These are phyloP conservation scores for Heliconius hortense DNA, from an alignment of 2,888 invertebrate species.

Conservation along the genomic window DNA sequence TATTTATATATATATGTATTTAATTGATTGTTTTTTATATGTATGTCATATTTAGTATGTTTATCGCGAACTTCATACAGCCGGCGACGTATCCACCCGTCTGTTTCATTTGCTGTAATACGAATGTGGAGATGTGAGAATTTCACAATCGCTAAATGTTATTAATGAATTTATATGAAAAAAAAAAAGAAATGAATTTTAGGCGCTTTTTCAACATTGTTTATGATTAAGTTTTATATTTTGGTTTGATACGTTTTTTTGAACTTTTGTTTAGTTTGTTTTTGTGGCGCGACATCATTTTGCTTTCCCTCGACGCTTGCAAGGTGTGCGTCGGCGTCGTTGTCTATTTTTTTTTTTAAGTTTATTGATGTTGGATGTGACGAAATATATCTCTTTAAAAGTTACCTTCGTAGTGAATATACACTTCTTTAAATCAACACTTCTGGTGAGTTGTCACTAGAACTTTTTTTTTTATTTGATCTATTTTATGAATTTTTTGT, in stretches of 20 bases:
- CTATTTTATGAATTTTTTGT: conserved; percentile 46
- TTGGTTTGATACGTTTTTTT: conserved; percentile 45
- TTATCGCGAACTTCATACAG: conserved; percentile 8
- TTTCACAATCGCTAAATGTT: conserved; percentile 30
- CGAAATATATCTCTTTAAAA: conserved; percentile 38
- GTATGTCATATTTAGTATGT: conserved; percentile 13
- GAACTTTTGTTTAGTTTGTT: conserved; percentile 43
- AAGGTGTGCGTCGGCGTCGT: conserved; percentile 31
- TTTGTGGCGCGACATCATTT: conserved; percentile 43
- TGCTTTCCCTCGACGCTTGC: neutral
- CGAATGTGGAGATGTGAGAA: conserved; percentile 23
- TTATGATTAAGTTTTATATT: conserved; percentile 60
- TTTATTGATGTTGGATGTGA: conserved; percentile 39
- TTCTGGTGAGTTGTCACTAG: conserved; percentile 13
- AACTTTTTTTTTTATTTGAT: conserved; percentile 35
- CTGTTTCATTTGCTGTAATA: conserved; percentile 20
- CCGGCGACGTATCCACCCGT: conserved; percentile 11
- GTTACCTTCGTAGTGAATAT: conserved; percentile 39
- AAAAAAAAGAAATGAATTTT: conserved; percentile 60
- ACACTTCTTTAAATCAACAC: conserved; percentile 26
- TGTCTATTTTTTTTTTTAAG: conserved; percentile 39
- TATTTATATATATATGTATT: conserved; percentile 21
- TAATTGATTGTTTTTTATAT: conserved; percentile 8
- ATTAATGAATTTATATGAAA: conserved; percentile 56
- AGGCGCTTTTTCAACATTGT: conserved; percentile 54